Base-by-base conservation (phyloP, 2,888 invertebrate species). In the Limnephilus auricula region DNA sequence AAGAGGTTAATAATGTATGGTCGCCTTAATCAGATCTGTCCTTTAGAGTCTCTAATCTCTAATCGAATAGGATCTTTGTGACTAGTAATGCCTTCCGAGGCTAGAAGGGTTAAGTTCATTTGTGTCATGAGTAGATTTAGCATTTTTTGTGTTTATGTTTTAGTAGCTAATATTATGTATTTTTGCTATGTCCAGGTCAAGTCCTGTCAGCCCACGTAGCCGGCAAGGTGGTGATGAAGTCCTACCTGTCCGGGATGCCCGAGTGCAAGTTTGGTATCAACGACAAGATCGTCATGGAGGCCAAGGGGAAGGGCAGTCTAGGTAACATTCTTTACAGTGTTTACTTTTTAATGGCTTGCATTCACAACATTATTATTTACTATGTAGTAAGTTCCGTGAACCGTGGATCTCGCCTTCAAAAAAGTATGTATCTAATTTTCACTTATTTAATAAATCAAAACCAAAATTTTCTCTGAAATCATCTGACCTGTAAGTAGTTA, bases 191-290 rank as follows among this genome's bases (percentile, higher is more conserved):
- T 94, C 37, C 94, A 98, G 99, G 99, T 90, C 99, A 99, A 96
- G 99, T 99, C 45, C 96, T 99, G 91, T 99, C 99, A 30, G 99
- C 99, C 86, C 99, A 99, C 94, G 99, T 99, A 79, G 99, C 99
- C 40, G 99, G 99, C 90, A 99, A 99, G 95, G 99, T 99, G 90
- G 99, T 99, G 79, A 99, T 99, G 99, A 99, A 99, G 96, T 99
- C 99, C 0, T 99, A 99, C 95, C 96, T 99, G 92, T 99, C 99
- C 37, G 99, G 99, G 65, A 99, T 99, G 99, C 99, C 99, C 0
- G 99, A 99, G 95, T 99, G 99, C 96, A 99, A 99, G 96, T 99
- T 98, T 95, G 99, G 99, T 30, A 99, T 99, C 94, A 99, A 99
- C 94, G 99, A 99, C 95, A 99, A 99, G 95, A 98, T 99, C 92